Evolutionary conservation across 2,888 invertebrate species (phyloP), one percentile per base, ranked within the genome.

Genomic region (Nomada lathburiana): DNA sequence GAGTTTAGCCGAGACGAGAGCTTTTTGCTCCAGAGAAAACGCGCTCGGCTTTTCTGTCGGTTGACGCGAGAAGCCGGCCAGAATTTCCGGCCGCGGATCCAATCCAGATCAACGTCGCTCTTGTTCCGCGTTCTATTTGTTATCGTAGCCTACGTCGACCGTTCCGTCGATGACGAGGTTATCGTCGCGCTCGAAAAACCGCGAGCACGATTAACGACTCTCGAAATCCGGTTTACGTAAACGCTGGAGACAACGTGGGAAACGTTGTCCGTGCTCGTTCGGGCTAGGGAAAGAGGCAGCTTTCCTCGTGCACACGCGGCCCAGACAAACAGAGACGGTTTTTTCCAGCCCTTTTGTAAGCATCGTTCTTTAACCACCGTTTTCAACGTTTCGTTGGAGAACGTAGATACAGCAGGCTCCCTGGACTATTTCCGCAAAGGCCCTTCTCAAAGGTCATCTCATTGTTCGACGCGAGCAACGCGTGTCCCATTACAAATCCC

Each of bases 361-460:
- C 11, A 10, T 16, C 29, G 4, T 42, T 16, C 13, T 53, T 53
- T 20, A 7, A 53, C 18, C 53, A 53, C n/a, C 57, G 7, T 23
- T 57, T 11, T 26, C 10, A 57, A 9, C 57, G 23, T 57, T 26
- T 26, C 20, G 57, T 13, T 23, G 9, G 57, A 57, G 26, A 26
- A 20, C 26, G 20, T 10, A 2, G 16, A 53, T 11, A 7, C 55
- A 20, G 50, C 47, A 18, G 44, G 26, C 42, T 9, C 72, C 60
- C 62, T 69, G 65, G 76, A 64, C 75, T 86, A 86, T 90, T 85
- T 53, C 57, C 20, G 57, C 11, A 57, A 53, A 47, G 50, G 55
- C 23, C 36, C 63, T 42, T 7, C 68, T 76, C 82, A 91, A 93
- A 93, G 92, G 93, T 92, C 92, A 90, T 90, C 89, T 88, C 88